These are phyloP conservation scores for Syncerus caffer DNA, from an alignment of 2,797 vertebrate species.

Conservation along the genomic window DNA sequence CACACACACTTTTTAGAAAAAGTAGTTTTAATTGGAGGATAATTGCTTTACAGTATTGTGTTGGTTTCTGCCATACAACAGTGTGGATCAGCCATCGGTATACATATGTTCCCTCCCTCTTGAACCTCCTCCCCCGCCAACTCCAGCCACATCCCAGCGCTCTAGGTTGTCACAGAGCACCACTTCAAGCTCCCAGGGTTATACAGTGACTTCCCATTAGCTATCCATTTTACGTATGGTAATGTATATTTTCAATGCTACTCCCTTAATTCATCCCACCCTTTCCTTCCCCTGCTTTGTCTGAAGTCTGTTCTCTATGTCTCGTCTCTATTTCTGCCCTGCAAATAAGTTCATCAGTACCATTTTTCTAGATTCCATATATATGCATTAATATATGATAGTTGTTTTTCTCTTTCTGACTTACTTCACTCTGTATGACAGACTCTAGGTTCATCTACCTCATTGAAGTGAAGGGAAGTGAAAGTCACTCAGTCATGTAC, in stretches of 20 bases:
- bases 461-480: not conserved
- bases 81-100: not conserved
- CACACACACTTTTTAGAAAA: not conserved
- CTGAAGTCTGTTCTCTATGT: not conserved
- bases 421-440: not conserved
- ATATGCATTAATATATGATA: not conserved
- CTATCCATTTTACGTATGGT: not conserved
- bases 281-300: not conserved
- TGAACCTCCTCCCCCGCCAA: not conserved
- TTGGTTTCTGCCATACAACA: not conserved
- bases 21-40: not conserved
- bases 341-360: not conserved
- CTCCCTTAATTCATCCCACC: not conserved
- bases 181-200: accelerated
- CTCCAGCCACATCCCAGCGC: not conserved
- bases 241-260: not conserved
- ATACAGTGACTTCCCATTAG: not conserved
- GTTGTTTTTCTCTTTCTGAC: not conserved
- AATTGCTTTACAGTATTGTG: not conserved
- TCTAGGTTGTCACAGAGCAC: not conserved
- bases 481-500: not conserved
- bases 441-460: not conserved
- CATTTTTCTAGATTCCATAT: not conserved
- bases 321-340: not conserved
- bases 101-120: not conserved